Evolutionary conservation across 1,140 invertebrate genomes (phyloP).

Genomic region (Drosophila oshimai): DNA sequence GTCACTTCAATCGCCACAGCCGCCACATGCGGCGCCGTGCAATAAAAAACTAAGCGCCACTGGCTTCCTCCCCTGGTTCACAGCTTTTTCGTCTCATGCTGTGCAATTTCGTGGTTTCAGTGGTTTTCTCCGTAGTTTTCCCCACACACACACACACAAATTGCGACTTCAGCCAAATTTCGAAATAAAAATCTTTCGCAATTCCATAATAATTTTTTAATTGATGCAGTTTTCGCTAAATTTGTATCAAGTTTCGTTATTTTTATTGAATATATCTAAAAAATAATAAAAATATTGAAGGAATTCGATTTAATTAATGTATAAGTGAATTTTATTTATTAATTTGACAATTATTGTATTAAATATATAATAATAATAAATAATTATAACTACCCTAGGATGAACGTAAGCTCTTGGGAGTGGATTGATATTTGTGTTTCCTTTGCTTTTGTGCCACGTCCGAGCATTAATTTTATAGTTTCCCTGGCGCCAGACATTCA

Average conservation of each 20-base stretch:
- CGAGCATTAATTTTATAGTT: conserved; percentile 71
- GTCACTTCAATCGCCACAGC: conserved; percentile 28
- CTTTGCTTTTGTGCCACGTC: conserved; percentile 47
- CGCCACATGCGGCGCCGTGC: conserved; percentile 61
- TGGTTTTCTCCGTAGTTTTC: neutral
- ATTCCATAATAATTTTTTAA: no score
- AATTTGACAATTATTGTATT: no score
- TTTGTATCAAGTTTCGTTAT: no score
- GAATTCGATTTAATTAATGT: no score
- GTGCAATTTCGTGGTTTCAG: conserved; percentile 9
- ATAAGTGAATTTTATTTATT: no score
- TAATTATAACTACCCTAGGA: neutral
- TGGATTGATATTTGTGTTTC: conserved; percentile 5
- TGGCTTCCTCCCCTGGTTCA: conserved; percentile 11
- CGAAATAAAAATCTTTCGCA: no score
- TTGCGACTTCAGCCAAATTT: neutral
- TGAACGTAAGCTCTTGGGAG: neutral
- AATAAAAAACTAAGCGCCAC: conserved; percentile 67
- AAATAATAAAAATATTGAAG: no score
- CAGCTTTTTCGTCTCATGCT: conserved; percentile 3
- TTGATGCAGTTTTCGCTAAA: no score
- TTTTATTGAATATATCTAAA: no score
- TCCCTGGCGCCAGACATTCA: conserved; percentile 65
- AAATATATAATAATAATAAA: neutral
- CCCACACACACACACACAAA: neutral